A percentile compares a stretch with the other conserved stretches of the same genome.
These are phyloP conservation scores for Mycetomoellerius zeteki DNA, from an alignment of 1,140 invertebrate genomes.

Conservation along the genomic window DNA sequence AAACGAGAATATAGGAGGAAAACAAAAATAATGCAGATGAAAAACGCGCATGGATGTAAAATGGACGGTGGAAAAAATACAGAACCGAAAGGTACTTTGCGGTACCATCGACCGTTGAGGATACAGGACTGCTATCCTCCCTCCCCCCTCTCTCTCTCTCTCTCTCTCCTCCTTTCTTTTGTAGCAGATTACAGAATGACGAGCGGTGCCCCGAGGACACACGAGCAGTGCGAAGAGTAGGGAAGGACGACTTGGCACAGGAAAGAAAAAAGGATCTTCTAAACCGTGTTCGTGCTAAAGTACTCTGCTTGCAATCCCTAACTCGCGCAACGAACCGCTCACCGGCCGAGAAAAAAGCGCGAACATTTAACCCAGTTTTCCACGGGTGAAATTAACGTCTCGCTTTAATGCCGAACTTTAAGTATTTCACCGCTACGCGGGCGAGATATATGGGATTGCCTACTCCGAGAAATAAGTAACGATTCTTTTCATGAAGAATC, in stretches of 20 bases:
- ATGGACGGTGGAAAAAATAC: conserved; percentile 33
- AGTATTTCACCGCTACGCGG: conserved; percentile 43
- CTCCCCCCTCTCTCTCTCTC: neutral
- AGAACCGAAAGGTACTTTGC: conserved; percentile 24
- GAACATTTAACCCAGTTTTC: conserved; percentile 58
- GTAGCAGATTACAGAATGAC: conserved; percentile 44
- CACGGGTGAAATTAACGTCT: conserved; percentile 57
- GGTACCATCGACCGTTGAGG: conserved; percentile 10
- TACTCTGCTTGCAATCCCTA: conserved; percentile 25
- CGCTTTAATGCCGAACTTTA: conserved; percentile 63
- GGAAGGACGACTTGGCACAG: conserved; percentile 12
- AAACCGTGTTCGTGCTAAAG: conserved; percentile 58
- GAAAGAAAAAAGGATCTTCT: conserved; percentile 29
- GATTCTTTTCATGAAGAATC: conserved; percentile 49
- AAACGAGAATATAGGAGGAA: neutral
- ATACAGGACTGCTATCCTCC: neutral
- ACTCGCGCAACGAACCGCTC: conserved; percentile 26
- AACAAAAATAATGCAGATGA: conserved; percentile 34
- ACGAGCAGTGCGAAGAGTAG: neutral
- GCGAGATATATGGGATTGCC: conserved; percentile 37
- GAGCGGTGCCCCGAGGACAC: conserved; percentile 38
- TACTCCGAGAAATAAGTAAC: conserved; percentile 24
- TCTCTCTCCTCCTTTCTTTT: conserved; percentile 17
- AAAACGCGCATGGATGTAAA: conserved; percentile 6
- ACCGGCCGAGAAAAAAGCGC: conserved; percentile 27